phyloP scores from a whole-genome alignment of 2,888 invertebrate genomes.

The Eudemis profundana region DNA sequence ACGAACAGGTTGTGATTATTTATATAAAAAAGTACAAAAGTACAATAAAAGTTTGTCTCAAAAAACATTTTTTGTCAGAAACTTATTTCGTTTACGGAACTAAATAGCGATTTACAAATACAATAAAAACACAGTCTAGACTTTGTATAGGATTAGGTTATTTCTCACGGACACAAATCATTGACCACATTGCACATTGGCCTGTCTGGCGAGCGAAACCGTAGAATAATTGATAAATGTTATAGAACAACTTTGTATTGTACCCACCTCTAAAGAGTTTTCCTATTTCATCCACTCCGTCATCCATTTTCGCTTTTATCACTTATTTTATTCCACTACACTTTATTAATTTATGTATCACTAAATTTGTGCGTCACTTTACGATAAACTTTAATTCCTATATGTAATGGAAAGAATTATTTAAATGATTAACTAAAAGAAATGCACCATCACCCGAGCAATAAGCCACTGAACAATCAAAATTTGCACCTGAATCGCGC shows the following conservation, averaged over 20 bases:
- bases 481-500: constrained; percentile 76
- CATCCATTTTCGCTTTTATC: constrained; percentile 24
- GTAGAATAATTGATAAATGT: too few relatives aligned
- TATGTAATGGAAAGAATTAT: neutral
- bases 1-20: too few relatives aligned
- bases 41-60: too few relatives aligned
- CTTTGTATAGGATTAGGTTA: too few relatives aligned
- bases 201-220: too few relatives aligned
- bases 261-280: constrained; percentile 20
- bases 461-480: constrained; percentile 19
- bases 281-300: constrained; percentile 3
- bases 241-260: neutral
- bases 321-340: neutral
- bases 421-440: neutral
- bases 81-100: too few relatives aligned
- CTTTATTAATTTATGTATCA: neutral
- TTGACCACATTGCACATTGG: too few relatives aligned
- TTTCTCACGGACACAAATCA: too few relatives aligned
- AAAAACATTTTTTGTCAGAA: too few relatives aligned
- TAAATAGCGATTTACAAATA: too few relatives aligned
- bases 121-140: too few relatives aligned
- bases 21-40: too few relatives aligned
- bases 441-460: constrained; percentile 5
- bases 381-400: neutral
- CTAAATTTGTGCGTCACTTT: neutral